Percentiles rank a stretch among this genome's conserved stretches.
These are phyloP conservation scores for Rousettus leschenaultii DNA, from an alignment of 2,113 vertebrate species.

Conservation along the genomic window DNA sequence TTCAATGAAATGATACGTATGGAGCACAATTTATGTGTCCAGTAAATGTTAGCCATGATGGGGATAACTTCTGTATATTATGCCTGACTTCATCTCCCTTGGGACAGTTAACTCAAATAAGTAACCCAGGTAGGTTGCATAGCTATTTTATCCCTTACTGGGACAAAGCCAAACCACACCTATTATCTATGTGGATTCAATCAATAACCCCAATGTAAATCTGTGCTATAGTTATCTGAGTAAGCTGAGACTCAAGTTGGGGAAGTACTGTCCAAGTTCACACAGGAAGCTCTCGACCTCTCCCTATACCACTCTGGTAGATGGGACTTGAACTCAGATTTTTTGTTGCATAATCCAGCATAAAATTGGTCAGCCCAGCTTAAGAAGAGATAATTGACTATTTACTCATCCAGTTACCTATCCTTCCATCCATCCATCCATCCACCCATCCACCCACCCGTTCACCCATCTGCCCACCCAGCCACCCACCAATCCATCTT, in stretches of 20 bases:
- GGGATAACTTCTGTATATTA: rapidly evolving
- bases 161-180: background rate
- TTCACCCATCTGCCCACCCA: background rate
- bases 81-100: background rate
- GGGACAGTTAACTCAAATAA: background rate
- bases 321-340: background rate
- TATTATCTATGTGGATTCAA: background rate
- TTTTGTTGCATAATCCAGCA: background rate
- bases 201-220: background rate
- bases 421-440: background rate
- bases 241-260: background rate
- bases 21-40: background rate
- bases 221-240: background rate
- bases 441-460: background rate
- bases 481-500: background rate
- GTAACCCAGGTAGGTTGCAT: background rate
- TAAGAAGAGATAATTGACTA: background rate
- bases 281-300: background rate
- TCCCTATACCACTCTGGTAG: background rate
- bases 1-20: background rate
- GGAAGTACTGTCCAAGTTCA: background rate
- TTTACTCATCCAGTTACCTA: background rate
- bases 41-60: background rate
- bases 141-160: background rate
- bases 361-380: background rate